A percentile compares a stretch with the other conserved stretches of the same genome.
phyloP scores from a whole-genome alignment of 2,888 invertebrate genomes.

The Drosophila prostipennis region DNA sequence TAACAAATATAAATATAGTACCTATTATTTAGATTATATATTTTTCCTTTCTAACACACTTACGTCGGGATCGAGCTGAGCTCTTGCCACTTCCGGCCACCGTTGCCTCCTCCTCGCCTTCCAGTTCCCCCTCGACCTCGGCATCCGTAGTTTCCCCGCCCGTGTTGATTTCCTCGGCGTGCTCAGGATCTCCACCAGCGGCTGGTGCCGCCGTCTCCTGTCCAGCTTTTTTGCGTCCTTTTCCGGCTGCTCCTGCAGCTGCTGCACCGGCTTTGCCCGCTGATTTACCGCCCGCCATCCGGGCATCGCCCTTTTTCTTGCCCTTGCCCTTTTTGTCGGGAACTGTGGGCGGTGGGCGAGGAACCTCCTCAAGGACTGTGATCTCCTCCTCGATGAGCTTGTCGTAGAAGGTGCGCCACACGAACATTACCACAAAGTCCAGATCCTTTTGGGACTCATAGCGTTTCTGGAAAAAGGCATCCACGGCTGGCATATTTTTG shows the following conservation, averaged over 20 bases:
- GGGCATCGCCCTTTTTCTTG: constrained; percentile 54
- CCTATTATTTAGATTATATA: too few relatives aligned
- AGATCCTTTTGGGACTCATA: constrained; percentile 85
- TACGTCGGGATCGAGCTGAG: constrained; percentile 69
- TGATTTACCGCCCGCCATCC: constrained; percentile 33
- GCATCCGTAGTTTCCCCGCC: constrained; percentile 51
- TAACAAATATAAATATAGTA: too few relatives aligned
- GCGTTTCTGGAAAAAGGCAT: constrained; percentile 86
- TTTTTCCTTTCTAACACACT: constrained; percentile 36
- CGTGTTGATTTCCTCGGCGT: constrained; percentile 42
- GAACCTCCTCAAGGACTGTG: constrained; percentile 87
- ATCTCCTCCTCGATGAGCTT: constrained; percentile 91
- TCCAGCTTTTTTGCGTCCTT: constrained; percentile 58
- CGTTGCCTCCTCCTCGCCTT: constrained; percentile 69
- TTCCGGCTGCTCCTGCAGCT: constrained; percentile 8
- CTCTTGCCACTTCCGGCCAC: constrained; percentile 72
- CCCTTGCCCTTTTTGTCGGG: constrained; percentile 81
- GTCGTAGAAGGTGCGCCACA: constrained; percentile 89
- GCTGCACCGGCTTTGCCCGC: constrained; percentile 13
- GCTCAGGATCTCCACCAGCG: constrained; percentile 26
- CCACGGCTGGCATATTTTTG: constrained; percentile 85
- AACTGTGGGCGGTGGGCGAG: constrained; percentile 83
- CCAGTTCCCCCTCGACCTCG: constrained; percentile 59
- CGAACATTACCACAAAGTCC: constrained; percentile 87
- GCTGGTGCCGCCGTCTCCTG: constrained; percentile 43